Conservation (phyloP, 2,113 vertebrate species). For the Silurus glanis region DNA sequence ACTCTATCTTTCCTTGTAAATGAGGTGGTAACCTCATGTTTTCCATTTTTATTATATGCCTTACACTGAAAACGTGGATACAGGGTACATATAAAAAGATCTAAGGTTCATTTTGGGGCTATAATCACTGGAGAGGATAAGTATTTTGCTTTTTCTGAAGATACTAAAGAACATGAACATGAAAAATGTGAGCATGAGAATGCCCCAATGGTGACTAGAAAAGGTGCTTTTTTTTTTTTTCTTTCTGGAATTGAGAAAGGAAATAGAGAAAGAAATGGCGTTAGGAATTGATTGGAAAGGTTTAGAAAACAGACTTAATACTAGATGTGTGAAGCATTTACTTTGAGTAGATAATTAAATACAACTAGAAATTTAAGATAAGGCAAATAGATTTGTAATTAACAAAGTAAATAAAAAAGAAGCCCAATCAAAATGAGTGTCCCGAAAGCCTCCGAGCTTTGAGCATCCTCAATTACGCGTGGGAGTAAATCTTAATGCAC, state of each 20-base stretch:
- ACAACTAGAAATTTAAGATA: conserved; percentile 34
- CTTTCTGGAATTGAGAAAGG: not conserved
- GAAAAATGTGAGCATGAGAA: not conserved
- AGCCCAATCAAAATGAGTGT: conserved; percentile 48
- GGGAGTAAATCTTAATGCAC: conserved; percentile 53
- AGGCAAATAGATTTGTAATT: conserved; percentile 67
- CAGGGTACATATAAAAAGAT: not conserved
- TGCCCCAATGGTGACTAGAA: not conserved
- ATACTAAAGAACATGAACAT: not conserved
- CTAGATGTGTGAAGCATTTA: conserved; percentile 54
- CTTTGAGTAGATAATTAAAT: conserved; percentile 66
- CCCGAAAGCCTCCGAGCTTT: conserved; percentile 53
- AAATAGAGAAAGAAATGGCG: conserved; percentile 49
- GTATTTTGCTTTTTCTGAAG: not conserved
- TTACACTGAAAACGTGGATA: not conserved
- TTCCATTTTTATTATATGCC: not conserved
- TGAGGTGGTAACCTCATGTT: not conserved
- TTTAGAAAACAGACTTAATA: not conserved
- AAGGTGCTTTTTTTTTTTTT: not conserved
- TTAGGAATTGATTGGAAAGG: not conserved
- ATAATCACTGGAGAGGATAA: not conserved
- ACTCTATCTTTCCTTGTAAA: not conserved
- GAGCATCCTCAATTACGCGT: conserved; percentile 57
- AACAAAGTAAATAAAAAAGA: conserved; percentile 57
- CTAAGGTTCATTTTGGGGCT: not conserved